phyloP scores from a whole-genome alignment of 2,113 vertebrate genomes.

The Nyctibius bracteatus region DNA sequence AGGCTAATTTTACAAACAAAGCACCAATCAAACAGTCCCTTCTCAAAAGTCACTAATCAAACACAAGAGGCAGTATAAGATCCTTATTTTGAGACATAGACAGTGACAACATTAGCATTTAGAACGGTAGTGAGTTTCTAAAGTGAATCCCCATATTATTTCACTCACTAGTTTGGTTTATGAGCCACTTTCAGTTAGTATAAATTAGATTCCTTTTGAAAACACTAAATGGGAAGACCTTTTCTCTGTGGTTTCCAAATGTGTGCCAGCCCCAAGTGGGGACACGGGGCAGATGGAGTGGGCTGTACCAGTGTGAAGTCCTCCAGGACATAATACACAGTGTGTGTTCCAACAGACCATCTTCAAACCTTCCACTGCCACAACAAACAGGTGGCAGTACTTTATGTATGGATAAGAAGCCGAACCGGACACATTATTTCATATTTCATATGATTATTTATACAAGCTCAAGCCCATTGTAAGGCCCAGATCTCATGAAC shows the following conservation, averaged over 20 bases:
- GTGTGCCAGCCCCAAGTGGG: accelerated
- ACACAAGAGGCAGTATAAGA: not conserved
- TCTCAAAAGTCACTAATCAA: not conserved
- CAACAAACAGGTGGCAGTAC: not conserved
- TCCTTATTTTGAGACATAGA: not conserved
- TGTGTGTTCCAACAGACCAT: accelerated
- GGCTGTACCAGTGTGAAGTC: not conserved
- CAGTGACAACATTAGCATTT: not conserved
- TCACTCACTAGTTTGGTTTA: not conserved
- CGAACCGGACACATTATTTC: not conserved
- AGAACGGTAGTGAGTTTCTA: not conserved
- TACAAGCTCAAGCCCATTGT: not conserved
- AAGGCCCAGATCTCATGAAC: not conserved
- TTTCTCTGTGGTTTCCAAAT: not conserved
- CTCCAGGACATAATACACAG: not conserved
- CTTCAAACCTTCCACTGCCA: not conserved
- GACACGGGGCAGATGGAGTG: not conserved
- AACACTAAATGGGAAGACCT: not conserved
- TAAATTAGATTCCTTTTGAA: not conserved
- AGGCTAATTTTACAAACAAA: not conserved
- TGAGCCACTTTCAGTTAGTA: not conserved
- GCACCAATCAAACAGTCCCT: not conserved
- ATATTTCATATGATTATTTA: not conserved
- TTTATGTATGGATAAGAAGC: not conserved
- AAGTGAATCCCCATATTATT: not conserved